Evolutionary conservation across 2,113 vertebrate species (phyloP).

Genomic region (Noctilio leporinus): DNA sequence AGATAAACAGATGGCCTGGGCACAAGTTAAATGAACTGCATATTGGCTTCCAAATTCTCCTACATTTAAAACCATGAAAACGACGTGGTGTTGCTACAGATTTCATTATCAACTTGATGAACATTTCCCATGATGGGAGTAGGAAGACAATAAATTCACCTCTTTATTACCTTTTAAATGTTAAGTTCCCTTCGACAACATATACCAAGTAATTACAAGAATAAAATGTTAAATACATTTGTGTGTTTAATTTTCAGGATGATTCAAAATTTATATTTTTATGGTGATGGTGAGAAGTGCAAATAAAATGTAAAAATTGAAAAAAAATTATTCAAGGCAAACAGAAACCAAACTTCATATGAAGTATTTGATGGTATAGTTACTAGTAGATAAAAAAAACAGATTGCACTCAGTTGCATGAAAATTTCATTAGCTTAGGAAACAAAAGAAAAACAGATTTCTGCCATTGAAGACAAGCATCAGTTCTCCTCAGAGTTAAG

Average conservation of each 20-base stretch:
- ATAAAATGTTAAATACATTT: neutral
- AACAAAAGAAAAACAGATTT: neutral
- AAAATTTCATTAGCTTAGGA: neutral
- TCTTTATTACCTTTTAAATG: slow-evolving; percentile 37
- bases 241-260: neutral
- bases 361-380: neutral
- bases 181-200: neutral
- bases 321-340: neutral
- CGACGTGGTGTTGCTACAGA: slow-evolving; percentile 36
- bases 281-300: neutral
- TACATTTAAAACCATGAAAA: slow-evolving; percentile 48
- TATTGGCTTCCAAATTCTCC: slow-evolving; percentile 59
- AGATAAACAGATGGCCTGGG: slow-evolving; percentile 65
- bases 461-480: neutral
- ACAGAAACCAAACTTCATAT: neutral
- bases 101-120: slow-evolving; percentile 52
- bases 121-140: neutral
- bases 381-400: neutral
- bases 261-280: neutral
- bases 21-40: slow-evolving; percentile 65
- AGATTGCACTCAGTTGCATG: neutral
- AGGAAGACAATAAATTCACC: slow-evolving; percentile 13
- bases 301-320: neutral
- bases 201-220: neutral
- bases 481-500: neutral